phyloP scores from a whole-genome alignment of 2,113 vertebrate genomes.

The Nyctereutes procyonoides region DNA sequence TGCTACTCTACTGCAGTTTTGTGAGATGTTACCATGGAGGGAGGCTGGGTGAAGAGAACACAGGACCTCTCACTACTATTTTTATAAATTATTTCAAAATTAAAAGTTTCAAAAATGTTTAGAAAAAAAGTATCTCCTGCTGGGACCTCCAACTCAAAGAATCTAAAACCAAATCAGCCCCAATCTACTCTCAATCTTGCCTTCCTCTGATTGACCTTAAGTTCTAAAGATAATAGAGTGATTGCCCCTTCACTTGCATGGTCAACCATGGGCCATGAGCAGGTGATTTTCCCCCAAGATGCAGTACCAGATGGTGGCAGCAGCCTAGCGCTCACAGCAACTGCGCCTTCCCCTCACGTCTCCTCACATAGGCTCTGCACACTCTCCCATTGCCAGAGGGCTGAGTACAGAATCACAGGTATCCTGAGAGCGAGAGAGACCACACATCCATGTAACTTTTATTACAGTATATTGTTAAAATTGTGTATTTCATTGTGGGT shows the following conservation, averaged over 20 bases:
- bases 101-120: background rate
- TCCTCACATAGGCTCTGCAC: no score
- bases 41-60: background rate
- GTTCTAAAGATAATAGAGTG: no score
- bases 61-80: background rate
- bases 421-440: background rate
- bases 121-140: background rate
- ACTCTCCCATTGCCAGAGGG: no score
- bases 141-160: background rate
- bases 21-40: background rate
- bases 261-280: background rate
- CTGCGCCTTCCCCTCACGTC: no score
- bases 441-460: no score
- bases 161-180: background rate
- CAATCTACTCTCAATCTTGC: background rate
- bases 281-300: background rate
- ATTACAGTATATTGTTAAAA: background rate
- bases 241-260: no score
- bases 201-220: background rate
- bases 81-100: background rate
- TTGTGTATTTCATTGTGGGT: background rate
- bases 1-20: background rate
- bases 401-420: background rate
- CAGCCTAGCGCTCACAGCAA: fast-evolving
- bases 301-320: no score